Evolutionary conservation across 2,113 vertebrate species (phyloP), one percentile per base, ranked within the genome.

Genomic region (Cathartes aura): DNA sequence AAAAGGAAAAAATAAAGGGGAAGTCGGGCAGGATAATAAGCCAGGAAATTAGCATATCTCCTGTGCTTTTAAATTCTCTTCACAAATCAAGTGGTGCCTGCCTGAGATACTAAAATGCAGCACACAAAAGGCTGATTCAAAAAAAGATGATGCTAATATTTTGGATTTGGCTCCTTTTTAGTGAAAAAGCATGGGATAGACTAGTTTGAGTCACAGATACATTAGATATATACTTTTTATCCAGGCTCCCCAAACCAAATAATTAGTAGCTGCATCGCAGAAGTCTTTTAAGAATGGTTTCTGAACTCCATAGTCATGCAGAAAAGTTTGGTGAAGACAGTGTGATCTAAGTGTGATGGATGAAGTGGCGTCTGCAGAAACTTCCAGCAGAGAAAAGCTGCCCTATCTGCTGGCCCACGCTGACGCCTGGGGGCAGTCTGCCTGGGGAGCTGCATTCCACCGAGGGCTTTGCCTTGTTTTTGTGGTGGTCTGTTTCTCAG

Each of bases 21-120:
- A 95, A 86, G 55, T 81, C 83, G 68, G 82, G 71, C 48, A 88
- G 90, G 95, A 82, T 93, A 94, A 93, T 95, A 96, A 95, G 22
- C 40, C 29, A 9, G 62, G 78, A 95, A 93, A 97, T 97, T 83
- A 94, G 40, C 93, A 82, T 95, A 79, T 85, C 74, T 96, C 76
- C 60, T 30, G 27, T 88, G 74, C 70, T 82, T 88, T 81, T 73
- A n/a, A 97, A 86, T 79, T 82, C 70, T 68, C 24, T 82, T 94
- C 48, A 64, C n/a, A 91, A 95, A 94, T 91, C 58, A 64, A 82
- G 24, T 24, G 11, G 17, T 87, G 81, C 62, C 67, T 91, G 45
- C 59, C 56, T 80, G 71, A 85, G 66, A 60, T 16, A 29, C 66
- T 88, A 34, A 95, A 92, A 80, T 45, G 26, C 26, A 85, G 23